Percentiles rank a stretch among this genome's conserved stretches.
phyloP scores from a whole-genome alignment of 2,888 invertebrate species.

The Macaria liturata region DNA sequence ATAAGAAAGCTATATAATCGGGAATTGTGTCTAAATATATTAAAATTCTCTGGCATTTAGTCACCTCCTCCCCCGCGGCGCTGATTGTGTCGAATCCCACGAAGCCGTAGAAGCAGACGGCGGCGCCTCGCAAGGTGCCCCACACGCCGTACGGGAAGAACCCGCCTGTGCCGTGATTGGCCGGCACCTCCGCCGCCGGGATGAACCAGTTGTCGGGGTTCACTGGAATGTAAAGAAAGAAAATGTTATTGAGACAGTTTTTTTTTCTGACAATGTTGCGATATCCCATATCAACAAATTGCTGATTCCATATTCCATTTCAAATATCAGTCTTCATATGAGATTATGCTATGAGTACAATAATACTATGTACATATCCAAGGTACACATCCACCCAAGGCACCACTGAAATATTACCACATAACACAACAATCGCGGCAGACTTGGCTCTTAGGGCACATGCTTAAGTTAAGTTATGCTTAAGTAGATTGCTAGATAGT shows the following conservation, averaged over 20 bases:
- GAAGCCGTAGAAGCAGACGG: conserved; percentile 94
- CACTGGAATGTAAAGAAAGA: conserved; percentile 55
- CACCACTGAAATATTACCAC: too few relatives aligned
- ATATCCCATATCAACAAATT: too few relatives aligned
- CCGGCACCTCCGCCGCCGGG: conserved; percentile 57
- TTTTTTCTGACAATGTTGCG: too few relatives aligned
- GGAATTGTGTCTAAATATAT: too few relatives aligned
- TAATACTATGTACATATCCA: too few relatives aligned
- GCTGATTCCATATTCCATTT: too few relatives aligned
- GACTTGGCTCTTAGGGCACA: neutral
- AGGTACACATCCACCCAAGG: too few relatives aligned
- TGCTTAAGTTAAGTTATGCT: neutral
- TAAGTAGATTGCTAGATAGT: neutral
- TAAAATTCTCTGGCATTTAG: too few relatives aligned
- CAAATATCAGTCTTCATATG: too few relatives aligned
- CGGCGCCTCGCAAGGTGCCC: conserved; percentile 91
- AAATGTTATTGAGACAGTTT: too few relatives aligned
- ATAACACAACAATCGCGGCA: neutral
- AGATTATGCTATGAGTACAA: too few relatives aligned
- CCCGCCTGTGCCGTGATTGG: conserved; percentile 88
- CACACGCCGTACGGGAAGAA: conserved; percentile 94
- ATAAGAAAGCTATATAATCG: too few relatives aligned
- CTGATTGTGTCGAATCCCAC: conserved; percentile 96
- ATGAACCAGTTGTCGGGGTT: conserved; percentile 82
- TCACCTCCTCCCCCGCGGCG: conserved; percentile 93